phyloP scores from a whole-genome alignment of 2,113 vertebrate species.

The Manacus vitellinus region DNA sequence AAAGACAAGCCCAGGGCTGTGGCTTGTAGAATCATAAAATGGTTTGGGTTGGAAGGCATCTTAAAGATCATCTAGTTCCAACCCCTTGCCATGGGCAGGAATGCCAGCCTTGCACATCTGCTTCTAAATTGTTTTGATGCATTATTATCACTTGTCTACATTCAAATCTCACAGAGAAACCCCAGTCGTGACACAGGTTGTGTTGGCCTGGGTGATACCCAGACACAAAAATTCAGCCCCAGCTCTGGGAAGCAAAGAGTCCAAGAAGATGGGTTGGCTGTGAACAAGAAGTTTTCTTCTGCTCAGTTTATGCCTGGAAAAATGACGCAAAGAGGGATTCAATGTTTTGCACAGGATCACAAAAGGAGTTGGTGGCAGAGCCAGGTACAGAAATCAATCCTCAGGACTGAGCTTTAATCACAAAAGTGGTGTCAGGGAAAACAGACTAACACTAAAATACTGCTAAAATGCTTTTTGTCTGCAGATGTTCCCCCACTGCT shows the following conservation, averaged over 20 bases:
- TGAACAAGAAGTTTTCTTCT: background rate
- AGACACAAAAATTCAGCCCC: background rate
- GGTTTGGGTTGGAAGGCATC: background rate
- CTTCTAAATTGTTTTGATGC: background rate
- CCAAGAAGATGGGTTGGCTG: background rate
- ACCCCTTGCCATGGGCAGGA: background rate
- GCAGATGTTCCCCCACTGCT: background rate
- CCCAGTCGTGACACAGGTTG: rapidly evolving
- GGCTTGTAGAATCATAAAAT: background rate
- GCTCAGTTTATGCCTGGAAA: background rate
- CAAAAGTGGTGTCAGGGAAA: background rate
- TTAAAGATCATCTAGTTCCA: background rate
- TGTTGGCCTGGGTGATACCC: background rate
- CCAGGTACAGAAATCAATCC: background rate
- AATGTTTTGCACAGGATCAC: background rate
- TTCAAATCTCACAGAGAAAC: background rate
- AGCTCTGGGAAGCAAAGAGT: background rate
- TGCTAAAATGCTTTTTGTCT: background rate
- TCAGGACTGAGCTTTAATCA: background rate
- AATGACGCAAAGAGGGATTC: background rate
- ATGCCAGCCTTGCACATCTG: background rate
- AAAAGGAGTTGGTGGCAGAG: background rate
- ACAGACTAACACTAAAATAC: background rate
- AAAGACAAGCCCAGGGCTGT: background rate
- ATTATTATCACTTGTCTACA: background rate